A percentile compares a stretch with the other conserved stretches of the same genome.
Evolutionary conservation across 2,888 invertebrate genomes (phyloP).

Genomic region (Pseudoips prasinana): DNA sequence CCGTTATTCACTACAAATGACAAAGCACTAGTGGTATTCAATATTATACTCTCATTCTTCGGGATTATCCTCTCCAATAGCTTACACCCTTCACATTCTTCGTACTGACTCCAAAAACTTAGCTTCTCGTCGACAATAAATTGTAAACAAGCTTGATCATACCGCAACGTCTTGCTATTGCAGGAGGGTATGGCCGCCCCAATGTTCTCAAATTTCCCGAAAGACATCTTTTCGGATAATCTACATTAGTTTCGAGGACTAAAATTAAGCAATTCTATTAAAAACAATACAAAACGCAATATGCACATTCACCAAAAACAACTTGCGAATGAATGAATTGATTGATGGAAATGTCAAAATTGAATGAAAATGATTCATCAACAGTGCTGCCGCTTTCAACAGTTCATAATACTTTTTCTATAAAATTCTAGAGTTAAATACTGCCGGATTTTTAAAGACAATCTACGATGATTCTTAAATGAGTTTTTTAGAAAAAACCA

Average conservation of each 20-base stretch:
- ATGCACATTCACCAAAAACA: conserved; percentile 31
- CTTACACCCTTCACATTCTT: conserved; percentile 68
- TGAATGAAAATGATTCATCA: no score
- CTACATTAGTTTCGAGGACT: conserved; percentile 42
- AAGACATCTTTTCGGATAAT: conserved; percentile 48
- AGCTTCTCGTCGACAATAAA: conserved; percentile 52
- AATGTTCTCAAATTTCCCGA: conserved; percentile 63
- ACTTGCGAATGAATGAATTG: conserved; percentile 7
- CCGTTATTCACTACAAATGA: conserved; percentile 50
- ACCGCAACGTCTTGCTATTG: conserved; percentile 51
- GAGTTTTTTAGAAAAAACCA: no score
- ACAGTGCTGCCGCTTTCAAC: no score
- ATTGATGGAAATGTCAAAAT: no score
- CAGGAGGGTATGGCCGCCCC: conserved; percentile 63
- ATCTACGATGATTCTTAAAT: no score
- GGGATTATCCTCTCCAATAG: conserved; percentile 43
- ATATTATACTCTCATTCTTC: conserved; percentile 40
- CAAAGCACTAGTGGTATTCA: conserved; percentile 61
- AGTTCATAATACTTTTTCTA: no score
- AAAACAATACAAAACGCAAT: conserved; percentile 42
- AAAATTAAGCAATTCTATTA: conserved; percentile 14
- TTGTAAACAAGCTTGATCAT: conserved; percentile 73
- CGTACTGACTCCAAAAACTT: conserved; percentile 68
- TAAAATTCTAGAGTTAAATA: no score
- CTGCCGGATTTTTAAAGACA: no score